Evolutionary conservation across 2,888 invertebrate species (phyloP), one percentile per base, ranked within the genome.

Genomic region (Oligia latruncula): DNA sequence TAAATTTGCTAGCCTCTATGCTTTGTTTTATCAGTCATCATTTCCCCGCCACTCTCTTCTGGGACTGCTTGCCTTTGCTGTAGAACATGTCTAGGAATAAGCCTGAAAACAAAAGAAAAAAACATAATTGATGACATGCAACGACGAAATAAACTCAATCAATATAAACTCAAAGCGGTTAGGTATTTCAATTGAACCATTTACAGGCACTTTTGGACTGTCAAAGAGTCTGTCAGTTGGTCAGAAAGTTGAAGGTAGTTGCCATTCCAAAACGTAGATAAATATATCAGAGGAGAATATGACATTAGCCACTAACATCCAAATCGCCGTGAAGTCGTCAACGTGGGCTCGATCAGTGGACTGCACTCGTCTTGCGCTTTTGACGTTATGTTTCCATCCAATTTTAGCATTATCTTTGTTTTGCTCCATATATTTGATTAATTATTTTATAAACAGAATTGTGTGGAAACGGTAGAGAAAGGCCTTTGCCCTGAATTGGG

Each of bases 81-180:
- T 97, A 98, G 89, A 98, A 95, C 91, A 98, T 98, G 92, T 99
- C 99, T 62, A 98, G 96, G 90, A 98, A 98, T 49, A 99, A 96
- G 64, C 99, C 99, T 90, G 97, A 86, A 95, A 92, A 78, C 15
- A 72, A 97, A 46, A 97, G 97, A 79, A 78, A 70, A 74, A 9
- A 83, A 13, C 46, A 40, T 15, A 35, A 64, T 20, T 66, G 15
- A 35, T 20, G 8, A 5, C 40, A 43, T 15, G 17, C 20, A 46
- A 74, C 11, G 4, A 46, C 3, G 0, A 60, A 17, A 3, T 75
- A 29, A 35, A 65, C 9, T 35, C 20, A 20, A 29, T 29, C 29
- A 0, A 29, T 29, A 29, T 29, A 29, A 9, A 40, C 9, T 11
- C 1, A 20, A 4, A 8, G 35, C 35, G 9, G 20, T 35, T 65